phyloP scores from a whole-genome alignment of 2,888 invertebrate genomes.

The Drosophila kuntzei region DNA sequence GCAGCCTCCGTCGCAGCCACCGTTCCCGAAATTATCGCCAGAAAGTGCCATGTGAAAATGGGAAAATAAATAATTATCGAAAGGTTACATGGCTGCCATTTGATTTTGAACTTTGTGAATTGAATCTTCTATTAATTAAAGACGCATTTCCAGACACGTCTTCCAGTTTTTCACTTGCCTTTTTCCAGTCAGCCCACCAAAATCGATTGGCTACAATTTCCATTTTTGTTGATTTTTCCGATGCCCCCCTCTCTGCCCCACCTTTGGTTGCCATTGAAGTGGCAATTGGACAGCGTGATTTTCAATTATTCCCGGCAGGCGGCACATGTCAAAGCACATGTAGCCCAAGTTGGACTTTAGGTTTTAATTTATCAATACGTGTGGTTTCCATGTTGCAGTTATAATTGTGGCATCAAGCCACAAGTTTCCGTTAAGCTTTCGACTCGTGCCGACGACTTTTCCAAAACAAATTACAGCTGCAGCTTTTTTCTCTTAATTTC shows the following conservation, averaged over 20 bases:
- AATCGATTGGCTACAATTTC: conserved; percentile 80
- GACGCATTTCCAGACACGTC: conserved; percentile 51
- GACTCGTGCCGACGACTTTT: conserved; percentile 69
- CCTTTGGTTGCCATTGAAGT: conserved; percentile 43
- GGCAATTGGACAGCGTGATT: conserved; percentile 78
- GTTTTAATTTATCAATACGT: conserved; percentile 24
- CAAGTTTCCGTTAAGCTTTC: conserved; percentile 68
- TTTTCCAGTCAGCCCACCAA: conserved; percentile 19
- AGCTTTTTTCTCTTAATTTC: conserved; percentile 6
- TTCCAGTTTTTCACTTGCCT: conserved; percentile 5
- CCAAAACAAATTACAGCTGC: conserved; percentile 34
- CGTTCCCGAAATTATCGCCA: conserved; percentile 63
- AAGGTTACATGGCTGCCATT: conserved; percentile 52
- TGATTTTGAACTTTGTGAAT: conserved; percentile 14
- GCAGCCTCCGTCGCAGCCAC: conserved; percentile 31
- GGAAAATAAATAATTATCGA: conserved; percentile 75
- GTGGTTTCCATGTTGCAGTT: conserved; percentile 35
- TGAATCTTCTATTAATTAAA: conserved; percentile 70
- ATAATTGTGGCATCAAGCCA: conserved; percentile 68
- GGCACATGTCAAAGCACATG: conserved; percentile 71
- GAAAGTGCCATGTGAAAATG: conserved; percentile 66
- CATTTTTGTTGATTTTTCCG: conserved; percentile 75
- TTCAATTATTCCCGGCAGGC: conserved; percentile 64
- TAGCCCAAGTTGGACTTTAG: conserved; percentile 17
- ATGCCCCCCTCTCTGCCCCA: not conserved